These are phyloP conservation scores for Timema podura DNA, from an alignment of 2,888 invertebrate genomes.

Conservation along the genomic window DNA sequence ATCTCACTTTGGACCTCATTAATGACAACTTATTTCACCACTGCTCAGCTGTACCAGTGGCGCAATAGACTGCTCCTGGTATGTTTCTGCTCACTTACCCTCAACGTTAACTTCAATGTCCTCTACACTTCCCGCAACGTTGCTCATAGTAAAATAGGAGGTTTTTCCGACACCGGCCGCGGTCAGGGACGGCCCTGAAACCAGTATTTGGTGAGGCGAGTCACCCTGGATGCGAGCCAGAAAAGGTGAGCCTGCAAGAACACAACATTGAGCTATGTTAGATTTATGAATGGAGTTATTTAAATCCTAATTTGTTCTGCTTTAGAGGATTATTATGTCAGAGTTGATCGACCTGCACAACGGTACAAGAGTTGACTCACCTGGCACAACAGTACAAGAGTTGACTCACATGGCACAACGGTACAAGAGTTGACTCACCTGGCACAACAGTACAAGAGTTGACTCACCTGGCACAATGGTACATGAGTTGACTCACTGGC, in stretches of 20 bases:
- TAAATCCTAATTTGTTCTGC: too few species aligned
- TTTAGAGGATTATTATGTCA: too few species aligned
- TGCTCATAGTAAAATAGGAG: constrained; percentile 52
- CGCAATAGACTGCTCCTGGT: too few species aligned
- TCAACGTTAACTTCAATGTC: constrained; percentile 96
- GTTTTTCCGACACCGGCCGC: constrained; percentile 51
- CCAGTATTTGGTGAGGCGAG: constrained; percentile 53
- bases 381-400: too few species aligned
- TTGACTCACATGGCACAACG: too few species aligned
- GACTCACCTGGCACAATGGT: constrained; percentile 45
- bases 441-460: constrained; percentile 40
- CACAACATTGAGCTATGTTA: neutral
- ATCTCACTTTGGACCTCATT: too few species aligned
- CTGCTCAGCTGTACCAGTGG: constrained; percentile 20
- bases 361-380: constrained; percentile 34
- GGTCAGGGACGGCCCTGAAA: constrained; percentile 56
- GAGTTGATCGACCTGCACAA: neutral
- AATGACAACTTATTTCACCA: too few species aligned
- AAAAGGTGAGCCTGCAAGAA: constrained; percentile 83
- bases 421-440: constrained; percentile 37
- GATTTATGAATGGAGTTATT: neutral
- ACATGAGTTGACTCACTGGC: constrained; percentile 39
- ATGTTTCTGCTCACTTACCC: constrained; percentile 57
- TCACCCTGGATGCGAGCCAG: constrained; percentile 67
- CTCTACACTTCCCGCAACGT: constrained; percentile 74